phyloP scores from a whole-genome alignment of 2,888 invertebrate genomes.

The Trissolcus japonicus region DNA sequence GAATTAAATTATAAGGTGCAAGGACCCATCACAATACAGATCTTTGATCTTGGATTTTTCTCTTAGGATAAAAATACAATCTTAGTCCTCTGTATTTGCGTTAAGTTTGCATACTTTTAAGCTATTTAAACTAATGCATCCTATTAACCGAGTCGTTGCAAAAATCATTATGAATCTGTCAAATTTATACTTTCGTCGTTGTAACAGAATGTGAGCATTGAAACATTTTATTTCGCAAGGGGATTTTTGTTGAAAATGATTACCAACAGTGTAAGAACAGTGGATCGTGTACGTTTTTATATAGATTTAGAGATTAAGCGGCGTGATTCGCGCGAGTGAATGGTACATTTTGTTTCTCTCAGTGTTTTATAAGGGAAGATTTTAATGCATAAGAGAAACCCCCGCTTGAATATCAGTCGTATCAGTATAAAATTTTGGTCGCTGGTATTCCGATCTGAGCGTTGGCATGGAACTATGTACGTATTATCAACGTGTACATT shows the following conservation, averaged over 20 bases:
- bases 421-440: constrained; percentile 7
- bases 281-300: constrained; percentile 22
- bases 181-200: constrained; percentile 8
- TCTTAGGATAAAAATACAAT: neutral
- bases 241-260: constrained; percentile 21
- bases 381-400: constrained; percentile 13
- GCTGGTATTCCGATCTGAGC: constrained; percentile 7
- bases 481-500: constrained; percentile 5
- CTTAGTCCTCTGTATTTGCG: constrained; percentile 10
- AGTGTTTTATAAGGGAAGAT: constrained; percentile 41
- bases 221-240: constrained; percentile 7
- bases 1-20: constrained; percentile 24
- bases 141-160: neutral
- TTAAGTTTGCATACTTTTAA: constrained; percentile 26
- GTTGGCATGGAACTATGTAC: constrained; percentile 5
- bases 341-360: constrained; percentile 20
- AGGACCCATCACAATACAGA: constrained; percentile 7
- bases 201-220: constrained; percentile 23
- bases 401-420: constrained; percentile 25
- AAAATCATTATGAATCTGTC: neutral
- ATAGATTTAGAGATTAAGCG: constrained; percentile 27
- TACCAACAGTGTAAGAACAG: constrained; percentile 16
- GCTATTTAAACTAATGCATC: constrained; percentile 8
- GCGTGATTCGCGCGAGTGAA: constrained; percentile 14
- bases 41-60: neutral